A percentile compares a stretch with the other conserved stretches of the same genome.
These are phyloP conservation scores for Morpho helenor DNA, from an alignment of 2,888 invertebrate species.

Conservation along the genomic window DNA sequence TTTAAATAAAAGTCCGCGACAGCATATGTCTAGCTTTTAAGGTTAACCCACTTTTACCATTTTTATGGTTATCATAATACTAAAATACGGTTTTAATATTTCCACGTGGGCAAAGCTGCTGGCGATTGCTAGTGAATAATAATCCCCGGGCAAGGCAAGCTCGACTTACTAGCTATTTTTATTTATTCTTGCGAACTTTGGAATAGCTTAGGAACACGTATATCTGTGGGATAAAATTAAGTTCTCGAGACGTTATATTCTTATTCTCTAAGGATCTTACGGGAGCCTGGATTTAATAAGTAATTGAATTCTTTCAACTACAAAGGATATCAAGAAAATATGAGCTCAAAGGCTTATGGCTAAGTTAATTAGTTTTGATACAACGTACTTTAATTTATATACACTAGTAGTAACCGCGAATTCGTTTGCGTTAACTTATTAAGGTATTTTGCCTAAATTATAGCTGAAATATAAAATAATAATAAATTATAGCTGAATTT, in stretches of 20 bases:
- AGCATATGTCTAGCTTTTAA: no score
- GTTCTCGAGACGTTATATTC: slow-evolving; percentile 1
- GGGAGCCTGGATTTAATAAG: slow-evolving; percentile 2
- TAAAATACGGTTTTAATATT: no score
- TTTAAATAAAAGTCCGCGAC: no score
- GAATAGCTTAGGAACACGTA: slow-evolving; percentile 6
- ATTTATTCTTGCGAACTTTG: neutral
- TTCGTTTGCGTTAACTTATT: no score
- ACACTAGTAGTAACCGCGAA: no score
- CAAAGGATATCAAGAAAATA: slow-evolving; percentile 7
- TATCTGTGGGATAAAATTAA: slow-evolving; percentile 7
- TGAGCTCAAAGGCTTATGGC: neutral
- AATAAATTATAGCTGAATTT: no score
- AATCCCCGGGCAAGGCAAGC: neutral
- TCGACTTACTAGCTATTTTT: neutral
- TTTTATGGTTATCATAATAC: no score
- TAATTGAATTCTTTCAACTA: slow-evolving; percentile 6
- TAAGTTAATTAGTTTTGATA: slow-evolving; percentile 6
- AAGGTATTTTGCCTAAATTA: no score
- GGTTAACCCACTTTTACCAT: no score
- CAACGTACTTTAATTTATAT: neutral
- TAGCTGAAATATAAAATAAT: no score
- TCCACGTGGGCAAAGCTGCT: no score
- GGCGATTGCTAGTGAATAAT: neutral
- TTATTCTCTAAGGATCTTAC: slow-evolving; percentile 3